Base-by-base conservation (phyloP, 2,888 invertebrate genomes). In the Pseudococcus viburni region DNA sequence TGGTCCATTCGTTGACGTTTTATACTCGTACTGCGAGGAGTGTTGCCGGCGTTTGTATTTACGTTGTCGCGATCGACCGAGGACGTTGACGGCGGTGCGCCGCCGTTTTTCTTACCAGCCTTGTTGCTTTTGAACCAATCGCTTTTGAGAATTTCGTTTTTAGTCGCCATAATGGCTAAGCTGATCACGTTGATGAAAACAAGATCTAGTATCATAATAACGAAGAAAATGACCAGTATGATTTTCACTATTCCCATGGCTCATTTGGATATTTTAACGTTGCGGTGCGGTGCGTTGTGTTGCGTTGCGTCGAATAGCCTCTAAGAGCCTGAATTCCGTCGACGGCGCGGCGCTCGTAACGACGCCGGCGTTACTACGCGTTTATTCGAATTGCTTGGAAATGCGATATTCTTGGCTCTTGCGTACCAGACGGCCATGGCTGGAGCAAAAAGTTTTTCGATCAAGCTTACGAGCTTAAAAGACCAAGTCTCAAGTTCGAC, bases 181-280 rank as follows among this genome's bases (percentile, higher is more conserved):
- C 77, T 77, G 77, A 77, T 77, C 33, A 39, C 33, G 39, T 77
- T 77, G 26, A 77, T 77, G 77, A 77, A 77, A 12, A 77, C 26
- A 3, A 77, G 39, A 77, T 77, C 77, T 39, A 77, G 22, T 77
- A 77, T 33, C 77, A 77, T 77, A 77, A 77, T 77, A 39, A 77
- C 7, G 15, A 77, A 26, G 77, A 77, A 77, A 33, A 77, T 17
- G 77, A 39, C 17, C 0, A 77, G 22, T 26, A 77, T 17, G 77
- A 77, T 77, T 77, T 77, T 77, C 17, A 77, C 39, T 39, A 77
- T 77, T 77, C 77, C 77, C 77, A 77, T 77, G 77, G 64, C 64
- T 64, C 64, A n/a, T 64, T 5, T 64, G 22, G 22, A 5, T 22
- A 64, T 1, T 0, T 64, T 22, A 9, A 64, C 64, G 64, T 64